phyloP scores from a whole-genome alignment of 2,797 vertebrate species.

The Pelobates cultripes region DNA sequence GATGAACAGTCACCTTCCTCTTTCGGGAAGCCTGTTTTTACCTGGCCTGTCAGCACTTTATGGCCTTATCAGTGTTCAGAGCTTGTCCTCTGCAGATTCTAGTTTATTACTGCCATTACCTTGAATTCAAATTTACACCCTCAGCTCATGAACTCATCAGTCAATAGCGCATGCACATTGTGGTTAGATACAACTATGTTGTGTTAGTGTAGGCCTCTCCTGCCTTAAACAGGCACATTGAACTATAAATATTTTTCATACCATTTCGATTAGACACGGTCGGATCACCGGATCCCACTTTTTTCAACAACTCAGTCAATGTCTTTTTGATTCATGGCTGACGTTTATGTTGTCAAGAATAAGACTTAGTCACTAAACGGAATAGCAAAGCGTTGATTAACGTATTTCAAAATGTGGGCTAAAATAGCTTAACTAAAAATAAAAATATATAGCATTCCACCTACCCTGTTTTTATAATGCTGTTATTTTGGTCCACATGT shows the following conservation, averaged over 20 bases:
- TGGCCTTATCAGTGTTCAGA: conserved; percentile 16
- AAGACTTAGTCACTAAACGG: too few species aligned
- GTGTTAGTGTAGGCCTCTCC: background rate
- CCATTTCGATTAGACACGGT: too few species aligned
- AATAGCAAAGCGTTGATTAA: too few species aligned
- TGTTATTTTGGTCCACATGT: too few species aligned
- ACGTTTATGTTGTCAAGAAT: too few species aligned
- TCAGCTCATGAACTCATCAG: conserved; percentile 4
- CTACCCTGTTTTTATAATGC: too few species aligned
- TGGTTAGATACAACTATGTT: background rate
- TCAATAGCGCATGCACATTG: background rate
- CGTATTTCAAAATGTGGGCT: too few species aligned
- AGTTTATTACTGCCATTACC: conserved; percentile 24
- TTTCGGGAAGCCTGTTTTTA: background rate
- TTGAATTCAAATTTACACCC: background rate
- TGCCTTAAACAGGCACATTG: background rate
- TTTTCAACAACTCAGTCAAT: too few species aligned
- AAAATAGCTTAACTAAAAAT: too few species aligned
- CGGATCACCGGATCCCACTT: too few species aligned
- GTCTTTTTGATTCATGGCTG: too few species aligned
- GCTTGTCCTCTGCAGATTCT: background rate
- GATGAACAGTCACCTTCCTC: background rate
- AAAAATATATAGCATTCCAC: too few species aligned
- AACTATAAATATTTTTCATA: background rate
- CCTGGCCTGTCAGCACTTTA: background rate